A percentile compares a stretch with the other conserved stretches of the same genome.
These are phyloP conservation scores for Archivesica marissinica DNA, from an alignment of 1,140 invertebrate genomes.

Conservation along the genomic window DNA sequence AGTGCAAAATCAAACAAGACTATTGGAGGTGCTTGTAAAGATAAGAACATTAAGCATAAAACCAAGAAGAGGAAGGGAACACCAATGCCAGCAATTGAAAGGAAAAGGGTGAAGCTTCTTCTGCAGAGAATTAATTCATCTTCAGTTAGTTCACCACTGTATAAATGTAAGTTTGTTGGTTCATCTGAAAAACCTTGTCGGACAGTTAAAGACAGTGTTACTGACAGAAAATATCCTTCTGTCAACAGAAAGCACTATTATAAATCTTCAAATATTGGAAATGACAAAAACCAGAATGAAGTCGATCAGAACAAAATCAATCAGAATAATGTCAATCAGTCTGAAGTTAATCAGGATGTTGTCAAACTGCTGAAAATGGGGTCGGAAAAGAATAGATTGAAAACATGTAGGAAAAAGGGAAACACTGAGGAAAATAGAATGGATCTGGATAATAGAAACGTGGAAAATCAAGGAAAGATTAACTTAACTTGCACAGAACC, in stretches of 20 bases:
- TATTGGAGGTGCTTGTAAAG: too few relatives aligned
- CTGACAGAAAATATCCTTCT: too few relatives aligned
- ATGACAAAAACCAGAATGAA: too few relatives aligned
- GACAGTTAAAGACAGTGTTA: neutral
- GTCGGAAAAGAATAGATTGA: too few relatives aligned
- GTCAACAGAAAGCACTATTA: too few relatives aligned
- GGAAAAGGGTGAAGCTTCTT: neutral
- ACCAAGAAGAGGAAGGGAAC: neutral
- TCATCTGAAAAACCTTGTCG: neutral
- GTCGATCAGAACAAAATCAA: too few relatives aligned
- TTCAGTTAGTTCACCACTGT: neutral
- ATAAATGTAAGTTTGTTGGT: neutral
- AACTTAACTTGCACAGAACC: neutral
- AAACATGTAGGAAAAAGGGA: too few relatives aligned
- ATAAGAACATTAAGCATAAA: neutral
- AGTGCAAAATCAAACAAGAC: too few relatives aligned
- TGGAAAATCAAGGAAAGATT: neutral
- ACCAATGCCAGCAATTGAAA: neutral
- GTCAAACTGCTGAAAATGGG: too few relatives aligned
- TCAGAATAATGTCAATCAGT: too few relatives aligned
- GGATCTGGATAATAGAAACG: neutral
- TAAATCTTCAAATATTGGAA: too few relatives aligned
- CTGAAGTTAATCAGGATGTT: too few relatives aligned
- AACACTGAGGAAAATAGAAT: neutral
- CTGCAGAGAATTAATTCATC: neutral